Base-by-base conservation (phyloP, 2,113 vertebrate genomes). In the Poicephalus gulielmi region DNA sequence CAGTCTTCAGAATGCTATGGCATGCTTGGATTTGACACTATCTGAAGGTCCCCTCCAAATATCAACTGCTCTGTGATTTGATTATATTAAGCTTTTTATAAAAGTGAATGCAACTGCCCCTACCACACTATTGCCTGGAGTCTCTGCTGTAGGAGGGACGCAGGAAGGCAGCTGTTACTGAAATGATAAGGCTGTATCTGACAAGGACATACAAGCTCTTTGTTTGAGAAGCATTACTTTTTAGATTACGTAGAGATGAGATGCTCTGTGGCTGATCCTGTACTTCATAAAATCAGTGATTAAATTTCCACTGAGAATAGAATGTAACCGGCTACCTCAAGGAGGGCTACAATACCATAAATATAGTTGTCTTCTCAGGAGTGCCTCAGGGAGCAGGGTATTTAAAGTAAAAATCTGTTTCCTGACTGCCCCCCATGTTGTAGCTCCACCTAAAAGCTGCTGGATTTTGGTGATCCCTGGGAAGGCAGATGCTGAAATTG, bases 291-390 rank as follows among this genome's bases (percentile, higher is more conserved):
- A 81, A 75, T 74, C 59, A n/a, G 75, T 82, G 84, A 86, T 92
- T 94, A 90, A 80, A 91, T 90, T 96, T 90, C 79, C 78, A 67
- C 46, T 64, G 92, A 90, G 93, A 86, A 49, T 76, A 86, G 46
- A 14, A 88, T 80, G 59, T 81, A 91, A 73, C 82, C 69, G 64
- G 33, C 55, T 68, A 86, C 79, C 6, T 25, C n/a, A 77, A 59
- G 53, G 62, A 90, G 27, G 30, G 59, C 30, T 86, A 77, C 35
- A 52, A 35, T 88, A 57, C 73, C 62, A 66, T 62, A 92, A 94
- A 92, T 53, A 81, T 28, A 86, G 57, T 39, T 91, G 90, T 85
- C 37, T 88, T 90, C 67, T 57, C 67, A 80, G 85, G 35, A 88
- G 17, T 53, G 90, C 94, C 82, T 85, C 27, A 31, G 88, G 90